Evolutionary conservation across 2,113 vertebrate species (phyloP).

Genomic region (Octodon degus): DNA sequence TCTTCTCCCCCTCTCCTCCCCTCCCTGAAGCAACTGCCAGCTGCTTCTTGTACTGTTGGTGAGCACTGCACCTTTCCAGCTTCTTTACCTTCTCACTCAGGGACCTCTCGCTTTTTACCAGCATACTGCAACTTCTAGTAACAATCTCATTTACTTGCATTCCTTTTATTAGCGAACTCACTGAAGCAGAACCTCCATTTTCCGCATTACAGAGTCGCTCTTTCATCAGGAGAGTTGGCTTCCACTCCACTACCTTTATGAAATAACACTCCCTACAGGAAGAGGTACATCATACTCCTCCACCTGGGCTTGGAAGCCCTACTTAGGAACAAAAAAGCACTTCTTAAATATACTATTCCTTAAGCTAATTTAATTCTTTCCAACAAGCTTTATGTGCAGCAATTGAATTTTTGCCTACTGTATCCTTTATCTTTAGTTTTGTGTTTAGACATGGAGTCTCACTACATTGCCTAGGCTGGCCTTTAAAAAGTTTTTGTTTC

Average conservation of each 20-base stretch:
- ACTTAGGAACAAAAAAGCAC: conserved; percentile 22
- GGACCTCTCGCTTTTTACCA: neutral
- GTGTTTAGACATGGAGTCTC: neutral
- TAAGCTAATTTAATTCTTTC: neutral
- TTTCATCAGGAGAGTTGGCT: neutral
- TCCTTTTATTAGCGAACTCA: conserved; percentile 10
- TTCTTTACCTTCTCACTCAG: neutral
- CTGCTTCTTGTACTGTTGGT: neutral
- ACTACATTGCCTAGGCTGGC: neutral
- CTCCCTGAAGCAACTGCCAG: neutral
- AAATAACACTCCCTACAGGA: neutral
- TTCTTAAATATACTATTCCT: neutral
- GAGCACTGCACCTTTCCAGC: neutral
- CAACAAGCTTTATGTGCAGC: neutral
- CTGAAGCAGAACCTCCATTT: neutral
- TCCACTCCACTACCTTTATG: neutral
- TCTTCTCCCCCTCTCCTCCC: neutral
- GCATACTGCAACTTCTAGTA: neutral
- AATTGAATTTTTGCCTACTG: conserved; percentile 31
- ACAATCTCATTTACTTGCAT: neutral
- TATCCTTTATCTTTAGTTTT: neutral
- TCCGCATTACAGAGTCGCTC: neutral
- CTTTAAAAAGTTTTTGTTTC: too few species aligned
- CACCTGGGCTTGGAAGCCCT: neutral
- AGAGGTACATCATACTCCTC: neutral